Percentiles rank a stretch among this genome's conserved stretches.
These are phyloP conservation scores for Phortica variegata DNA, from an alignment of 1,140 invertebrate genomes.

Conservation along the genomic window DNA sequence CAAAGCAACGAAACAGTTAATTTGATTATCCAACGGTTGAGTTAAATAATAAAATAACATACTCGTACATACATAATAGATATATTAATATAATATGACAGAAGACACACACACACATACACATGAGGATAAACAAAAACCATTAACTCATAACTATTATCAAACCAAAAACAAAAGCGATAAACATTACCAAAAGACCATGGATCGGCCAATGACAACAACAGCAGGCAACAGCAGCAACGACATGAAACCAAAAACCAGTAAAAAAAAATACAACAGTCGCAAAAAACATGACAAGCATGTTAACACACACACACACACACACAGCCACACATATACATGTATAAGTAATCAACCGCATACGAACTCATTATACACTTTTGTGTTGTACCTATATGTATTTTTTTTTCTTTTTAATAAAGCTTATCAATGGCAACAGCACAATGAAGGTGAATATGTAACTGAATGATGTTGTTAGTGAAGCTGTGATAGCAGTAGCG, in stretches of 20 bases:
- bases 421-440: constrained; percentile 45
- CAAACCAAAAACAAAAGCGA: constrained; percentile 15
- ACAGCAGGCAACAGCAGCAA: constrained; percentile 1
- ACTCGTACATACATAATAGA: too few species aligned
- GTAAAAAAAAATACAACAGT: constrained; percentile 52
- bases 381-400: too few species aligned
- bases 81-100: too few species aligned
- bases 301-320: constrained; percentile 2
- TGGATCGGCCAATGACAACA: constrained; percentile 11
- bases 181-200: neutral
- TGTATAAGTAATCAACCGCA: constrained; percentile 23
- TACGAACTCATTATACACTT: too few species aligned
- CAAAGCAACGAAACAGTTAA: too few species aligned
- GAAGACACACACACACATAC: too few species aligned
- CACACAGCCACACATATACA: constrained; percentile 6
- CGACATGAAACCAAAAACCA: constrained; percentile 30
- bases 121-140: constrained; percentile 26
- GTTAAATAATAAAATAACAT: too few species aligned
- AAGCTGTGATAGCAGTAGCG: constrained; percentile 38
- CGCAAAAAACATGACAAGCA: constrained; percentile 34
- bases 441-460: too few species aligned
- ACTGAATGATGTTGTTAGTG: too few species aligned
- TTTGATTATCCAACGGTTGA: too few species aligned
- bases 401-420: constrained; percentile 55
- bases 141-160: constrained; percentile 54